These are phyloP conservation scores for Tetragnatha versicolor DNA, from an alignment of 1,140 invertebrate genomes.

Conservation along the genomic window DNA sequence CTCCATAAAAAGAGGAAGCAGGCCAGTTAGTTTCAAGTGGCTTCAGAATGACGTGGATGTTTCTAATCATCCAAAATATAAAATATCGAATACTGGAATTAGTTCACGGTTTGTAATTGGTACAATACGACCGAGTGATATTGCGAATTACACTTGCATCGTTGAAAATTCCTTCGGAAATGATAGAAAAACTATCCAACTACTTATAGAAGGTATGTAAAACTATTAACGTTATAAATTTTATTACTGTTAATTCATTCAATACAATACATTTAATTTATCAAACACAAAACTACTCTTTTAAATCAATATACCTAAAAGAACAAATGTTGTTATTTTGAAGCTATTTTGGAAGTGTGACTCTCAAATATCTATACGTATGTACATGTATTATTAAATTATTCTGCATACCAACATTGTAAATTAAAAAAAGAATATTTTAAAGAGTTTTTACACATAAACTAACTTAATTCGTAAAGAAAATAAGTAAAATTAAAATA, in stretches of 20 bases:
- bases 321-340: background rate
- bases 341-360: no score
- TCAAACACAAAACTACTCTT: background rate
- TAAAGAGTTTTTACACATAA: no score
- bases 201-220: constrained; percentile 55
- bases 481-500: no score
- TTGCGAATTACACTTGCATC: constrained; percentile 60
- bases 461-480: no score
- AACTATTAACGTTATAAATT: background rate
- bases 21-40: constrained; percentile 26
- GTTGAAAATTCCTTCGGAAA: constrained; percentile 57
- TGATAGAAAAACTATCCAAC: constrained; percentile 52
- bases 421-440: no score
- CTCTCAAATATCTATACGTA: no score
- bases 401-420: no score
- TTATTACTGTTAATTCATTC: background rate
- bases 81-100: background rate
- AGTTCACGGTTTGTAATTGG: constrained; percentile 17
- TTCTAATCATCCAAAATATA: background rate
- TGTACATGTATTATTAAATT: no score
- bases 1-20: constrained; percentile 13
- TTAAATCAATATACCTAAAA: background rate
- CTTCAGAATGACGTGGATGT: background rate
- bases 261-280: background rate
- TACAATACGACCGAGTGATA: constrained; percentile 37